Evolutionary conservation across 2,113 vertebrate species (phyloP).

Genomic region (Grus americana): DNA sequence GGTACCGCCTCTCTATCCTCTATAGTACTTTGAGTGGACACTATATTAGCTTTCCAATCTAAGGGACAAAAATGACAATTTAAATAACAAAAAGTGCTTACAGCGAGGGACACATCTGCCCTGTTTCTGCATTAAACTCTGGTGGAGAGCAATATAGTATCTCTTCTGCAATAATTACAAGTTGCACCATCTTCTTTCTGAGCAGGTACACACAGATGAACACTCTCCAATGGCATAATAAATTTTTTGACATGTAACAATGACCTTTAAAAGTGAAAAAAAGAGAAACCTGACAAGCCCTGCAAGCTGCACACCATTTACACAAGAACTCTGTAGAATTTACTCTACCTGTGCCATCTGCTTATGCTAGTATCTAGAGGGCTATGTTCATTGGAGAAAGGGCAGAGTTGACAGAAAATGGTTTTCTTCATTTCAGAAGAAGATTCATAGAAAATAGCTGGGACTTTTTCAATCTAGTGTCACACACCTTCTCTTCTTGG

Average conservation of each 20-base stretch:
- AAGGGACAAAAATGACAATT: background rate
- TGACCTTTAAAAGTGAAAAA: constrained; percentile 72
- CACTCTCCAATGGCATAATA: constrained; percentile 30
- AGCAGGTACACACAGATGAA: background rate
- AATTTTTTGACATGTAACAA: constrained; percentile 38
- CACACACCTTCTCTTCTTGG: background rate
- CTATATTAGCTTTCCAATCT: background rate
- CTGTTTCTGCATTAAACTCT: background rate
- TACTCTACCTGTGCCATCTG: constrained; percentile 65
- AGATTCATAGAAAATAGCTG: constrained; percentile 8
- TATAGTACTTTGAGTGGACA: background rate
- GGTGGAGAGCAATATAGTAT: background rate
- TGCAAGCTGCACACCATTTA: constrained; percentile 71
- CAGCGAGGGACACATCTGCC: background rate
- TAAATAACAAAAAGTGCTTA: background rate
- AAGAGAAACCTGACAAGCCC: constrained; percentile 44
- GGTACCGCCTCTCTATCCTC: background rate
- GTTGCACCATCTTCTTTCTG: background rate
- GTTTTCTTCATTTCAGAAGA: constrained; percentile 20
- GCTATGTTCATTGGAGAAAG: constrained; percentile 57
- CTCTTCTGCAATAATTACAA: background rate
- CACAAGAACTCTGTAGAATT: constrained; percentile 74
- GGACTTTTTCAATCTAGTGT: background rate
- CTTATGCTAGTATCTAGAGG: constrained; percentile 56
- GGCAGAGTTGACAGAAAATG: constrained; percentile 59